A percentile compares a stretch with the other conserved stretches of the same genome.
phyloP scores from a whole-genome alignment of 2,888 invertebrate species.

The Julus scandinavius region DNA sequence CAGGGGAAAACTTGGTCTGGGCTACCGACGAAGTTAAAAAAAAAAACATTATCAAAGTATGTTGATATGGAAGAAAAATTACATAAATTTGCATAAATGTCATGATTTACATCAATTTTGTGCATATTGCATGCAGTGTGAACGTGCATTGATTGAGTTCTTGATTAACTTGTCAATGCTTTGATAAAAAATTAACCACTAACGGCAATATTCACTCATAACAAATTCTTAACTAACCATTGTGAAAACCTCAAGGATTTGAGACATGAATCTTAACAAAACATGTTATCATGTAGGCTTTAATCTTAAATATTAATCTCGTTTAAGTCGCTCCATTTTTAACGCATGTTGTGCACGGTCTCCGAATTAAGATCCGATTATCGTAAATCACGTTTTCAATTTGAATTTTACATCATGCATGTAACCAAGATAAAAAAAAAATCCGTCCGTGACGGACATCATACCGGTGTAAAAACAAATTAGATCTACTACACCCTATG shows the following conservation, averaged over 20 bases:
- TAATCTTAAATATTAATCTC: slow-evolving; percentile 18
- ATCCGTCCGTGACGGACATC: background rate
- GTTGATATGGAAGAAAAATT: too few species aligned
- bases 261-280: slow-evolving; percentile 8
- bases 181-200: background rate
- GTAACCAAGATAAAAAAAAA: background rate
- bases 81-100: too few species aligned
- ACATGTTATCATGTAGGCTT: background rate
- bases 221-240: background rate
- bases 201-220: background rate
- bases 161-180: background rate
- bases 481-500: slow-evolving; percentile 43
- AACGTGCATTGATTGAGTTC: too few species aligned
- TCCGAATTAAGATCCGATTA: slow-evolving; percentile 46
- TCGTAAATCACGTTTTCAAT: slow-evolving; percentile 46
- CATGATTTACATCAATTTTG: too few species aligned
- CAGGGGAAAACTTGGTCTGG: too few species aligned
- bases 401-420: slow-evolving; percentile 36
- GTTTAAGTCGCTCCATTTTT: slow-evolving; percentile 10
- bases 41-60: too few species aligned
- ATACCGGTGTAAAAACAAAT: slow-evolving; percentile 38
- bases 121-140: too few species aligned
- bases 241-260: slow-evolving; percentile 11
- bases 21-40: background rate
- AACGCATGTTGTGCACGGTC: background rate